Percentiles rank a stretch among this genome's conserved stretches.
phyloP scores from a whole-genome alignment of 1,140 invertebrate genomes.

The Procambarus virginalis region DNA sequence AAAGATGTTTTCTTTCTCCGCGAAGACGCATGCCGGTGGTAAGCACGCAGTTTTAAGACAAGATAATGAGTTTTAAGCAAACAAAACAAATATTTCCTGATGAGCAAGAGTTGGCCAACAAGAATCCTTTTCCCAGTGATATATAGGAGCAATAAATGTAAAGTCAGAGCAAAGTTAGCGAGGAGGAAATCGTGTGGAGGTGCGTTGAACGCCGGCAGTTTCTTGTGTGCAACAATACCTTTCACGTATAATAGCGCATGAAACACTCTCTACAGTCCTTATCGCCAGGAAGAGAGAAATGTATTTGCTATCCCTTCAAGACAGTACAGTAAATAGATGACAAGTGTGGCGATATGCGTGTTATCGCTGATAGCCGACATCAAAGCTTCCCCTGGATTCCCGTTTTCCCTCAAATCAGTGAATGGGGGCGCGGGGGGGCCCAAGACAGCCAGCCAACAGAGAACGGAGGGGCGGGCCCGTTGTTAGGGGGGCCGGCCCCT shows the following conservation, averaged over 20 bases:
- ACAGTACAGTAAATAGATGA: constrained; percentile 67
- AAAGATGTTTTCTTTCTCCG: not conserved
- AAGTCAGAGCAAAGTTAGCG: constrained; percentile 43
- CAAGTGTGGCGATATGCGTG: constrained; percentile 59
- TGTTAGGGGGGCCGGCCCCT: constrained; percentile 52
- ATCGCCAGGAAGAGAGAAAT: constrained; percentile 56
- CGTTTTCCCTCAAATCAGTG: constrained; percentile 61
- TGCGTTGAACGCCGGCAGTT: constrained; percentile 27
- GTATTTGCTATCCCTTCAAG: constrained; percentile 63
- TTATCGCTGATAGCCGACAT: constrained; percentile 64
- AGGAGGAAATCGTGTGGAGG: constrained; percentile 41
- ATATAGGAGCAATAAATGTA: constrained; percentile 49
- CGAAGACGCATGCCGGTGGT: not conserved
- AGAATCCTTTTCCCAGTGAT: constrained; percentile 45
- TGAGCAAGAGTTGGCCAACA: constrained; percentile 48
- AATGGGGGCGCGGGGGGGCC: constrained; percentile 39
- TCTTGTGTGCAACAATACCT: constrained; percentile 57
- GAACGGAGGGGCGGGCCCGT: constrained; percentile 52
- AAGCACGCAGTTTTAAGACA: not conserved
- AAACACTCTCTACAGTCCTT: constrained; percentile 47
- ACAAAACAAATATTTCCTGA: constrained; percentile 16
- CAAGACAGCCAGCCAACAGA: constrained; percentile 57
- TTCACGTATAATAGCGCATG: constrained; percentile 59
- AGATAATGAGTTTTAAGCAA: not conserved
- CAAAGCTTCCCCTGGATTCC: constrained; percentile 63